phyloP scores from a whole-genome alignment of 2,113 vertebrate genomes.

The Ellobius talpinus region DNA sequence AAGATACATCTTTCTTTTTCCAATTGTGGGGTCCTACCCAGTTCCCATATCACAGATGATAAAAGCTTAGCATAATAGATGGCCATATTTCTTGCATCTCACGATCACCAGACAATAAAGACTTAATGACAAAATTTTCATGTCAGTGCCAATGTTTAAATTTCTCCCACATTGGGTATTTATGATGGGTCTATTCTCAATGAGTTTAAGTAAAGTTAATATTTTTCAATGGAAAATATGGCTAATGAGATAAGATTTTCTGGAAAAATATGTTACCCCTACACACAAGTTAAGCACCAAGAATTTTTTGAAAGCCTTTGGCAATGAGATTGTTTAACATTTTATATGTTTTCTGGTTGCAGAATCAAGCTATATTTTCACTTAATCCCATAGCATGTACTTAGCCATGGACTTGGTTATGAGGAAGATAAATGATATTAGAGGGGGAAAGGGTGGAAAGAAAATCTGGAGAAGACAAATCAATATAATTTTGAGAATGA shows the following conservation, averaged over 20 bases:
- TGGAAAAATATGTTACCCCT: background rate
- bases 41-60: background rate
- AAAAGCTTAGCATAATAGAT: background rate
- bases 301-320: conserved; percentile 4
- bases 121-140: background rate
- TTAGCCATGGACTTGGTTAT: background rate
- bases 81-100: background rate
- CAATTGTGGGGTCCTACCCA: background rate
- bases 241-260: background rate
- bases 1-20: background rate
- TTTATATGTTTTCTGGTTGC: background rate
- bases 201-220: background rate
- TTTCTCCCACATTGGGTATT: background rate
- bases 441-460: background rate
- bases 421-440: background rate
- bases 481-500: background rate
- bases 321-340: conserved; percentile 8
- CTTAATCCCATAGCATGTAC: background rate
- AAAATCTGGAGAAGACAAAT: conserved; percentile 19
- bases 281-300: background rate
- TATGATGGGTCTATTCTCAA: background rate
- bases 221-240: background rate
- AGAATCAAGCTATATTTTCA: background rate
- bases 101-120: background rate
- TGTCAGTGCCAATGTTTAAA: background rate